Evolutionary conservation across 2,797 vertebrate species (phyloP).

Genomic region (Chrosomus eos): DNA sequence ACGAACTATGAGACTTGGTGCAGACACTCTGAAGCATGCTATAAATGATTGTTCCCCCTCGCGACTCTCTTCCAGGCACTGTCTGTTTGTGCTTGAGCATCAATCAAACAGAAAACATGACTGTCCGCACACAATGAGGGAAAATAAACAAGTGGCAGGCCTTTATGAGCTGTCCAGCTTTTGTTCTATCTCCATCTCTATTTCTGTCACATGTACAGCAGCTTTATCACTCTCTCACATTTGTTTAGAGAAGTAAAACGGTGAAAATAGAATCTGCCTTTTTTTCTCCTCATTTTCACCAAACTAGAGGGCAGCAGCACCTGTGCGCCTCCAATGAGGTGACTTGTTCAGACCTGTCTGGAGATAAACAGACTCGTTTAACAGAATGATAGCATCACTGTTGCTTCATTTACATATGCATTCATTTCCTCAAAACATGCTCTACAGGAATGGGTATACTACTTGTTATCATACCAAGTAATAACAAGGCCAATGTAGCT

Average conservation of each 20-base stretch:
- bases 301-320: conserved; percentile 47
- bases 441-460: background rate
- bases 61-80: background rate
- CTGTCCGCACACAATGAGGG: background rate
- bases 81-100: conserved; percentile 15
- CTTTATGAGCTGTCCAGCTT: conserved; percentile 30
- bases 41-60: background rate
- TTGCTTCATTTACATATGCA: conserved; percentile 25
- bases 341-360: conserved; percentile 27
- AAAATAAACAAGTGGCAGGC: conserved; percentile 3
- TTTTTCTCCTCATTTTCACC: background rate
- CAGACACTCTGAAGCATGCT: background rate
- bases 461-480: background rate
- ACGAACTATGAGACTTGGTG: background rate
- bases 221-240: background rate
- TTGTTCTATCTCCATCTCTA: conserved; percentile 5
- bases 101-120: background rate
- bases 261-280: background rate
- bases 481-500: background rate
- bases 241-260: background rate
- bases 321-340: background rate
- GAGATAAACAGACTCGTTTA: conserved; percentile 33
- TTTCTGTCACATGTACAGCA: conserved; percentile 10
- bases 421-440: conserved; percentile 25
- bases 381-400: conserved; percentile 10